Evolutionary conservation across 2,888 invertebrate genomes (phyloP), one percentile per base, ranked within the genome.

Genomic region (Epirrhoe alternata): DNA sequence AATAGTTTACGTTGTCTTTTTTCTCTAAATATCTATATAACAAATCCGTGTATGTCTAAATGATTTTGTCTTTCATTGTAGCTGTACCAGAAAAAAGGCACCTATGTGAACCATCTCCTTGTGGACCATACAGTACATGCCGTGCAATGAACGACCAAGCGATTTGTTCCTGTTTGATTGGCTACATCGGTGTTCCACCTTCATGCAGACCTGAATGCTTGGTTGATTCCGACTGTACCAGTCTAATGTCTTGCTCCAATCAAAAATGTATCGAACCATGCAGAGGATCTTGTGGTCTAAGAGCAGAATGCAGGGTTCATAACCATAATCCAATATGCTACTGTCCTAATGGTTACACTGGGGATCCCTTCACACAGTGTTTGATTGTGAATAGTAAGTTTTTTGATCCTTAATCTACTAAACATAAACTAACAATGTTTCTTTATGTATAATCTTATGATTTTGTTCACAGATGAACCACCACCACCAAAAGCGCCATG

Each of bases 311-410:
- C 80, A 94, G 95, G 78, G 96, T 97, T 1, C 95, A 97, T 70
- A 97, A 97, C 81, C 98, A 98, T 84, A 96, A 96, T 82, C 97
- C 98, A 0, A 96, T 97, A 57, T 98, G 98, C 82, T 96, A 95
- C 73, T 98, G 98, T 80, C 95, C 96, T 66, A 92, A 90, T 66
- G 94, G 94, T 61, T 95, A 94, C 78, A 94, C 95, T n/a, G 97
- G 97, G 16, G 96, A 98, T 94, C 97, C 98, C 53, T 97, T 97
- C 80, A 94, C 95, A 7, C 94, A 94, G 78, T 97, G 97, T 86
- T 71, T 76, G 55, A 62, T 81, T 38, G 47, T 80, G 63, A 72
- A 82, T 74, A 74, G 92, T 92, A 80, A 87, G 89, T 47, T 16
- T 47, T 16, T 16, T 16, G 6, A 12, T 42, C 14, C 14, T 5